These are phyloP conservation scores for Silurus meridionalis DNA, from an alignment of 2,113 vertebrate genomes.

Conservation along the genomic window DNA sequence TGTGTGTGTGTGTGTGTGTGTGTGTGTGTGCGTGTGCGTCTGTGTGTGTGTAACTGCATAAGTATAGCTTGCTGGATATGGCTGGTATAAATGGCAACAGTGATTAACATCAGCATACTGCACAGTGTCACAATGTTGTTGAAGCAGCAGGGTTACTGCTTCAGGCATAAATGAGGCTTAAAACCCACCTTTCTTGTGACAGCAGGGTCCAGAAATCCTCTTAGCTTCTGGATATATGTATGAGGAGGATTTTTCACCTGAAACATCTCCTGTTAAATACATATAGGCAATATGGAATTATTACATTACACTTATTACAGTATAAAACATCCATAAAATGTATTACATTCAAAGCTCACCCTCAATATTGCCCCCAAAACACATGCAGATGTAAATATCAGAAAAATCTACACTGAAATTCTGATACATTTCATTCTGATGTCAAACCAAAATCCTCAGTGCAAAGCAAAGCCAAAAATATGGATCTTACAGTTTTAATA, in stretches of 20 bases:
- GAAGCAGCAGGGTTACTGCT: not conserved
- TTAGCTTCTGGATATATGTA: slow-evolving; percentile 91
- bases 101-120: not conserved
- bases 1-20: too few relatives aligned
- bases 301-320: not conserved
- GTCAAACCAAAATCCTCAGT: too few relatives aligned
- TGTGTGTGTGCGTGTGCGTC: too few relatives aligned
- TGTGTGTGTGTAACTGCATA: too few relatives aligned
- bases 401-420: too few relatives aligned
- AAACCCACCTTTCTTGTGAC: slow-evolving; percentile 87
- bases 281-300: not conserved
- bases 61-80: not conserved
- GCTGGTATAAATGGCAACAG: not conserved
- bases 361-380: not conserved
- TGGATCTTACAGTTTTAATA: too few relatives aligned
- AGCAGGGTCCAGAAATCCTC: slow-evolving; percentile 87
- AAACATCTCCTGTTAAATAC: slow-evolving; percentile 82
- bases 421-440: too few relatives aligned
- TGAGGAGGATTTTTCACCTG: slow-evolving; percentile 96
- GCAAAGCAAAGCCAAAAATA: too few relatives aligned
- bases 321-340: not conserved
- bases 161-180: not conserved
- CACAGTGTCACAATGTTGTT: not conserved
- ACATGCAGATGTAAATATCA: too few relatives aligned
- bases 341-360: not conserved